Evolutionary conservation across 2,113 vertebrate genomes (phyloP), one percentile per base, ranked within the genome.

Genomic region (Suricata suricatta): DNA sequence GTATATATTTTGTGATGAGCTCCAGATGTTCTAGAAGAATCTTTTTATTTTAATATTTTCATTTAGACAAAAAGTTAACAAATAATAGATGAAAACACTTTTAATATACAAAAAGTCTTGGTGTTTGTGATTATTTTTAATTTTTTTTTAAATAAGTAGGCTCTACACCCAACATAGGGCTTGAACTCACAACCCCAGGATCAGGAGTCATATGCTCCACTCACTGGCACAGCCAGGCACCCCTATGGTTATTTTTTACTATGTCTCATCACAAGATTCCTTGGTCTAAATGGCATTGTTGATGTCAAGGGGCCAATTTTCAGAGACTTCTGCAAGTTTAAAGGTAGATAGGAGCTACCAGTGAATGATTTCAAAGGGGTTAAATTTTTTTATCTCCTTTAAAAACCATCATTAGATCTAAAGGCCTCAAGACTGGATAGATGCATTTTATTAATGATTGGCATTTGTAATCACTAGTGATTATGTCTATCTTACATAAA

Each of bases 11-110:
- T 90, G 23, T 86, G 33, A 31, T 80, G 7, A 69, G 25, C 14
- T 41, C 44, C 47, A 57, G 19, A 88, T 64, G 54, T 71, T 80
- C 35, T 57, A 7, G 35, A 68, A 96, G 13, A 80, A 33, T 38
- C 38, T 66, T 76, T 92, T 88, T 44, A 52, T 54, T 44, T 96
- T 64, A 83, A 66, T 88, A 88, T 88, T 74, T 89, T 90, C 31
- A 83, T 16, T 23, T n/a, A 72, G 35, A 47, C 1, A 66, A 74
- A 74, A 74, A 44, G 25, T 41, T 74, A 14, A 74, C 23, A 74
- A 74, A 27, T 44, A 74, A 74, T 14, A 44, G 71, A 74, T 5
- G 1, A 74, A 27, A 74, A 74, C 41, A 83, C 81, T 86, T 47
- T 7, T 90, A 81, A 38, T 72, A 88, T 25, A 13, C 14, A n/a